A percentile compares a stretch with the other conserved stretches of the same genome.
Evolutionary conservation across 2,888 invertebrate genomes (phyloP).

Genomic region (Anaspis maculata): DNA sequence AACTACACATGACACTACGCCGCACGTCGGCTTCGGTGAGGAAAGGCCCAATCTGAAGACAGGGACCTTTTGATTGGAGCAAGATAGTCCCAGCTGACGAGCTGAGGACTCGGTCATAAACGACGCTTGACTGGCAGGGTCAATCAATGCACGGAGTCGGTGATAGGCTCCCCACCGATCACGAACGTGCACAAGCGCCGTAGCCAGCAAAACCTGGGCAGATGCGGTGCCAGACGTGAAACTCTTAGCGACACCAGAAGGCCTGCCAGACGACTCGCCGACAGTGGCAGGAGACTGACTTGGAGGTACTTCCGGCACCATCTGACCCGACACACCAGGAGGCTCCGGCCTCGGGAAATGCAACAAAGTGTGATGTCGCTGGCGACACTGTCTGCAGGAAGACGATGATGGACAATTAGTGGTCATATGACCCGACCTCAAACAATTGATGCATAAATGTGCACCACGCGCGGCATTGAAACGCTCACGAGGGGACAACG

Average conservation of each 20-base stretch:
- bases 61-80: background rate
- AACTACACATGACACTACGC: background rate
- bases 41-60: background rate
- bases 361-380: background rate
- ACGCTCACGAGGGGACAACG: too few species aligned
- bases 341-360: background rate
- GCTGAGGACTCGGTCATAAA: background rate
- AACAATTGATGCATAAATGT: slow-evolving; percentile 2
- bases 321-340: too few species aligned
- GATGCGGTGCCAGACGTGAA: too few species aligned
- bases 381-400: background rate
- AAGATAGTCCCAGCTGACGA: background rate
- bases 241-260: background rate
- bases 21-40: background rate
- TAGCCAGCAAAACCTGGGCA: background rate
- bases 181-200: background rate
- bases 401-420: background rate
- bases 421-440: background rate
- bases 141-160: background rate
- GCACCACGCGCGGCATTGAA: background rate
- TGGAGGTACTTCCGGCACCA: too few species aligned
- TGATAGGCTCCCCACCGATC: background rate
- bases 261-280: too few species aligned
- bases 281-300: too few species aligned
- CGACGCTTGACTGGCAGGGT: slow-evolving; percentile 1